These are phyloP conservation scores for Oriolus oriolus DNA, from an alignment of 2,113 vertebrate genomes.

Conservation along the genomic window DNA sequence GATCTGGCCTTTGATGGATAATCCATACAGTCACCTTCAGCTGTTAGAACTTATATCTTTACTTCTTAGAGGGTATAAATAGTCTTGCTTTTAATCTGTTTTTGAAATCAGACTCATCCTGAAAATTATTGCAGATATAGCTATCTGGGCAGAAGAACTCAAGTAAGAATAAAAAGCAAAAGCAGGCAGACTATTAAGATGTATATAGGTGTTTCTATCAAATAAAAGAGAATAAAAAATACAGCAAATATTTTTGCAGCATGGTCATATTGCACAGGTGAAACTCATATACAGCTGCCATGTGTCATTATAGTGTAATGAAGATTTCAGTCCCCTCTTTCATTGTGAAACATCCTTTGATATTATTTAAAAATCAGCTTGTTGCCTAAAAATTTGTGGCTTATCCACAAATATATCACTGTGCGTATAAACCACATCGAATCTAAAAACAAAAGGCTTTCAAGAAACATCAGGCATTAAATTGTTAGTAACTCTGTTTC, in stretches of 20 bases:
- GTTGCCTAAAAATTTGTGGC: fast-evolving
- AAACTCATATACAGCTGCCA: not conserved
- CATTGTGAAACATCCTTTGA: not conserved
- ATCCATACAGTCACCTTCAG: not conserved
- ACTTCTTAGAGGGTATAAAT: not conserved
- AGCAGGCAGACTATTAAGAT: not conserved
- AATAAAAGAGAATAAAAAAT: not conserved
- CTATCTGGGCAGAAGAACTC: not conserved
- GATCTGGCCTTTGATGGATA: not conserved
- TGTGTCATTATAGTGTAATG: not conserved
- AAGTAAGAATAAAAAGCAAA: not conserved
- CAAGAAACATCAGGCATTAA: not conserved
- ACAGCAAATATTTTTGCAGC: not conserved
- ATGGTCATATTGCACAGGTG: not conserved
- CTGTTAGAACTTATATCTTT: not conserved
- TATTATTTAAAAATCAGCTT: not conserved
- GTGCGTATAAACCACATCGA: not conserved
- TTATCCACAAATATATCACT: not conserved
- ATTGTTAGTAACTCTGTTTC: not conserved
- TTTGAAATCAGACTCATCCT: not conserved
- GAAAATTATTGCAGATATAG: not conserved
- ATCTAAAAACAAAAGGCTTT: not conserved
- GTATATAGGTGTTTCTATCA: not conserved
- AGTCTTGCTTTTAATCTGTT: not conserved
- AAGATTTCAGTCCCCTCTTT: not conserved